A percentile compares a stretch with the other conserved stretches of the same genome.
Evolutionary conservation across 53 echinoderm and acorn worm species (phyloP).

Genomic region (Mesocentrotus franciscanus): DNA sequence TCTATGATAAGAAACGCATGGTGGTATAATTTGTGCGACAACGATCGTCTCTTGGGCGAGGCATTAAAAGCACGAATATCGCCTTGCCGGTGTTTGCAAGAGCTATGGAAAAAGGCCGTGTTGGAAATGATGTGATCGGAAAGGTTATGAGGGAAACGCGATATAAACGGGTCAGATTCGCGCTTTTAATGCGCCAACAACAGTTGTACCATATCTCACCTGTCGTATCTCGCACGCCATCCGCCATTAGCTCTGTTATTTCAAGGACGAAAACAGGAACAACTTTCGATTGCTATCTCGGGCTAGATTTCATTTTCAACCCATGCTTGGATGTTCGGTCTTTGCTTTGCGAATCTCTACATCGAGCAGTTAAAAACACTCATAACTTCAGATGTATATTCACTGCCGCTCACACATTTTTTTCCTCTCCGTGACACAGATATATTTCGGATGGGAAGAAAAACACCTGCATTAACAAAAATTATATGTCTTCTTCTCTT

Average conservation of each 20-base stretch:
- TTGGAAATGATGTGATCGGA: neutral
- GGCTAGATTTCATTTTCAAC: neutral
- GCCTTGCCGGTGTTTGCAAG: neutral
- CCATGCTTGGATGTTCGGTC: neutral
- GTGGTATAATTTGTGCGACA: neutral
- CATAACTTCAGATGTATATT: neutral
- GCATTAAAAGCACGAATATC: neutral
- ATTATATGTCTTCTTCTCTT: neutral
- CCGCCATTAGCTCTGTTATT: slow-evolving; percentile 42
- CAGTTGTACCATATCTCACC: slow-evolving; percentile 47
- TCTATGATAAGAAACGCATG: neutral
- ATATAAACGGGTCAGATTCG: slow-evolving; percentile 48
- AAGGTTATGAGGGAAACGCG: neutral
- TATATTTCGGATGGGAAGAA: neutral
- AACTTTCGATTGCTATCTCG: slow-evolving; percentile 12
- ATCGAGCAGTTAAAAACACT: neutral
- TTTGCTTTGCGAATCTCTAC: neutral
- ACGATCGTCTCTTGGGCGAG: neutral
- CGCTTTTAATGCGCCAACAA: neutral
- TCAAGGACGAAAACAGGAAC: neutral
- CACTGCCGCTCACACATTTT: neutral
- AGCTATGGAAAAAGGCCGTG: neutral
- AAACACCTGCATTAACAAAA: neutral
- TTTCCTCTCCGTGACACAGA: neutral
- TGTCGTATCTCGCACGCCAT: neutral